These are phyloP conservation scores for Meandrina meandrites DNA, from an alignment of 92 coral and sea anemone genomes.

Conservation along the genomic window DNA sequence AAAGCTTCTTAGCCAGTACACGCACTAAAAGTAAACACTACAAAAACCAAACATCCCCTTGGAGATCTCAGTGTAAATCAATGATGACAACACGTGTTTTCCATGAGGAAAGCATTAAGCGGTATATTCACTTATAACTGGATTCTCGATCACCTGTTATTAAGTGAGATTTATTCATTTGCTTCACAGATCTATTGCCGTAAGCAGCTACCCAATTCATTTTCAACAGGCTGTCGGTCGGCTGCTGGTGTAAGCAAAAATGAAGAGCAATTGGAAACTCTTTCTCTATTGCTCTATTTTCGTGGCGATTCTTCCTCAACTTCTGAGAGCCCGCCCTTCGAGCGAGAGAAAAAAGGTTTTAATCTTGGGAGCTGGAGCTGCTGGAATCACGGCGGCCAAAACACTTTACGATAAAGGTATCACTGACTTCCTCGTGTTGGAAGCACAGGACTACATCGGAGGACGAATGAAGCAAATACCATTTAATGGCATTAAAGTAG, in stretches of 20 bases:
- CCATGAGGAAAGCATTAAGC: no score
- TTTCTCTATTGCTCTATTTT: background rate
- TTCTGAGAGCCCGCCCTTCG: background rate
- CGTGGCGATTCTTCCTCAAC: background rate
- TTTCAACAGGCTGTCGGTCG: no score
- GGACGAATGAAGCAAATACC: conserved; percentile 63
- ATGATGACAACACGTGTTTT: no score
- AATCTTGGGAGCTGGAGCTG: conserved; percentile 81
- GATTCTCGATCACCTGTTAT: no score
- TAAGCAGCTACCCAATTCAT: no score
- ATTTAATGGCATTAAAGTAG: conserved; percentile 54
- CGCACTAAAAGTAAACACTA: no score
- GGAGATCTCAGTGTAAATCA: no score
- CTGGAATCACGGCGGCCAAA: conserved; percentile 77
- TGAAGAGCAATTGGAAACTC: background rate
- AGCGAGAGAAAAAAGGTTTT: conserved; percentile 40
- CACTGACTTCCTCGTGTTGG: conserved; percentile 68
- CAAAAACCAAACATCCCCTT: no score
- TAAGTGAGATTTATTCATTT: no score
- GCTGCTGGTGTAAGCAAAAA: background rate
- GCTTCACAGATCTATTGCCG: no score
- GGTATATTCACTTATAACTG: no score
- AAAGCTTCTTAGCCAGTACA: no score
- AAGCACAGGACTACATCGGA: conserved; percentile 82
- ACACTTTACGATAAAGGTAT: conserved; percentile 60